Evolutionary conservation across 64 coral and sea anemone genomes (phyloP), one percentile per base, ranked within the genome.

Genomic region (Montipora capricornis): DNA sequence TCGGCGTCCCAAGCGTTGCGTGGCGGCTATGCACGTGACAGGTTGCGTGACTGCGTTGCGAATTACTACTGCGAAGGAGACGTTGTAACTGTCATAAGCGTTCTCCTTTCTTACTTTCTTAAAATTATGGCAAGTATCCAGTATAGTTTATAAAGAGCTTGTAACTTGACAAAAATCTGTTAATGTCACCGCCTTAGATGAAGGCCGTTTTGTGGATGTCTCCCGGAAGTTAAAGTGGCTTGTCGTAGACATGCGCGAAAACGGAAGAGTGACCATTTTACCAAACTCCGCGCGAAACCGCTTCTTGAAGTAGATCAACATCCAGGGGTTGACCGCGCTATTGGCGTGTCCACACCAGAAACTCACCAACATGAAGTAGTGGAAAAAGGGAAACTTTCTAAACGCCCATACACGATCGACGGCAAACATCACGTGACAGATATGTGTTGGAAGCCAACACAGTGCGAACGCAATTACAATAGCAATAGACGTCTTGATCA

Each of bases 251-350:
- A 68, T 44, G 8, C 81, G 59, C 6, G 14, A 47, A n/a, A 84
- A 48, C 47, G 81, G 15, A 19, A 8, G 1, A 9, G 37, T 20
- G 6, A 84, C 8, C 81, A 84, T 84, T 45, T 64, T 84, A 1
- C 59, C 44, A 48, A 84, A 84, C 4, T 47, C 81, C 9, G 60
- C 81, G 2, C 81, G 26, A 15, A 84, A 84, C 47, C 61, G 61
- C 81, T 68, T 84, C 60, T 68, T 84, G 22, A 84, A 84, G 22
- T 68, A 84, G 13, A 84, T 84, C 44, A 84, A n/a, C 59, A 84
- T 15, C 81, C 81, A 84, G 14, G 81, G 81, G 15, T 84, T 84
- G 81, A 84, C 37, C 3, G 61, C 81, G 37, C 81, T 84, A 15
- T 84, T 84, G 0, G 81, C 59, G 37, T 69, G 81, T 5, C 81